These are phyloP conservation scores for Origma solitaria DNA, from an alignment of 2,113 vertebrate species.

Conservation along the genomic window DNA sequence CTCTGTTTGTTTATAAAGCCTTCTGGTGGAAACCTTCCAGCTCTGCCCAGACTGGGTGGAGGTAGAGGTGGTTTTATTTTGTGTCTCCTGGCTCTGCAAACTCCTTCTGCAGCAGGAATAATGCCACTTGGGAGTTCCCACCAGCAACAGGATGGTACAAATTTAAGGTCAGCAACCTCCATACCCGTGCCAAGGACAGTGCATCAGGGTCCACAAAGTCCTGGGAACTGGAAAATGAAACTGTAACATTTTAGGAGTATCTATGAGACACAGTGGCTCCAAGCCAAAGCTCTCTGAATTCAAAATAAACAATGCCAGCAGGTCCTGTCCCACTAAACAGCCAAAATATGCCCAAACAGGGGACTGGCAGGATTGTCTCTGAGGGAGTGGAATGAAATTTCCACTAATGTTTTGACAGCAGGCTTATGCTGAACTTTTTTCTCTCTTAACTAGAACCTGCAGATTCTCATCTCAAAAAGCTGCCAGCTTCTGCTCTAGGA, in stretches of 20 bases:
- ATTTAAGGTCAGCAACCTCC: not conserved
- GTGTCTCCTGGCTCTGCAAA: not conserved
- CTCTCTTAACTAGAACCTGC: not conserved
- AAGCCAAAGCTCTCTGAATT: constrained; percentile 27
- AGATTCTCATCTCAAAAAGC: not conserved
- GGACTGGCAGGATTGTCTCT: not conserved
- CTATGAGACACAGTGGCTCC: not conserved
- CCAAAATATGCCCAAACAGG: not conserved
- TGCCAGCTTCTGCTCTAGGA: not conserved
- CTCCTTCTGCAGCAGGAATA: not conserved
- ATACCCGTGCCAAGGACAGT: constrained; percentile 3
- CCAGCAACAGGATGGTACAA: not conserved
- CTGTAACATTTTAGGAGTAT: not conserved
- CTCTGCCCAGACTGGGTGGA: not conserved
- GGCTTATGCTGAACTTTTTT: not conserved
- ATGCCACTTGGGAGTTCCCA: constrained; percentile 4
- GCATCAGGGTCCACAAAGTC: not conserved
- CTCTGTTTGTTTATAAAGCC: not conserved
- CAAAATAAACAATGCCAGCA: constrained; percentile 5
- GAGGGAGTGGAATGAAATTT: not conserved
- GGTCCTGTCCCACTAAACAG: not conserved
- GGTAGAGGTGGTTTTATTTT: not conserved
- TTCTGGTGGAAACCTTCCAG: not conserved
- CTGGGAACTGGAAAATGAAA: constrained; percentile 42
- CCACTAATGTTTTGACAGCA: not conserved